Percentiles rank a stretch among this genome's conserved stretches.
These are phyloP conservation scores for Aspidapion aeneum DNA, from an alignment of 2,888 invertebrate genomes.

Conservation along the genomic window DNA sequence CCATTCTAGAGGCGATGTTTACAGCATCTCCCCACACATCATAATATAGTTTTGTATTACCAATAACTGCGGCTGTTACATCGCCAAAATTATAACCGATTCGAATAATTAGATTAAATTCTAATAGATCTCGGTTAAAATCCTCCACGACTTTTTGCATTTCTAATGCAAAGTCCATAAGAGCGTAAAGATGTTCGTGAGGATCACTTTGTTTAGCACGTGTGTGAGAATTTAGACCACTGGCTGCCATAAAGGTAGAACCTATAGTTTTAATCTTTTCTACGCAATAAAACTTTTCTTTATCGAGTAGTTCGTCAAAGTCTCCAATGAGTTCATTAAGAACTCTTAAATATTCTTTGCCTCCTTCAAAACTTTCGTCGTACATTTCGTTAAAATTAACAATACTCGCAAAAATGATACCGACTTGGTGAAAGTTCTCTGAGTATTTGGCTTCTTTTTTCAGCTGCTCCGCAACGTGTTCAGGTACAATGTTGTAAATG, in stretches of 20 bases:
- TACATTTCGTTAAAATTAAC: slow-evolving; percentile 98
- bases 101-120: slow-evolving; percentile 81
- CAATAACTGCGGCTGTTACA: slow-evolving; percentile 95
- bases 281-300: slow-evolving; percentile 78
- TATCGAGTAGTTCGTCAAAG: slow-evolving; percentile 88
- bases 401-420: slow-evolving; percentile 93
- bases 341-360: slow-evolving; percentile 91
- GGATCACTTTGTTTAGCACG: slow-evolving; percentile 66
- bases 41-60: slow-evolving; percentile 92
- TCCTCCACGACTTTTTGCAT: slow-evolving; percentile 85
- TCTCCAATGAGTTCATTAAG: slow-evolving; percentile 95
- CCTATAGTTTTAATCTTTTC: slow-evolving; percentile 98
- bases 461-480: slow-evolving; percentile 89
- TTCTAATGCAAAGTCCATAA: slow-evolving; percentile 91
- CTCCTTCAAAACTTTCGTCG: slow-evolving; percentile 93
- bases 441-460: slow-evolving; percentile 93
- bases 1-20: slow-evolving; percentile 96
- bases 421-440: slow-evolving; percentile 88
- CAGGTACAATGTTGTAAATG: slow-evolving; percentile 94
- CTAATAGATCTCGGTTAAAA: slow-evolving; percentile 86
- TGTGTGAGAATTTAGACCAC: slow-evolving; percentile 83
- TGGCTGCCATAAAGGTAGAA: slow-evolving; percentile 96
- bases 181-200: slow-evolving; percentile 75
- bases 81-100: slow-evolving; percentile 93
- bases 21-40: slow-evolving; percentile 99